Evolutionary conservation across 1,140 invertebrate species (phyloP), one percentile per base, ranked within the genome.

Genomic region (Megalonaias nervosa): DNA sequence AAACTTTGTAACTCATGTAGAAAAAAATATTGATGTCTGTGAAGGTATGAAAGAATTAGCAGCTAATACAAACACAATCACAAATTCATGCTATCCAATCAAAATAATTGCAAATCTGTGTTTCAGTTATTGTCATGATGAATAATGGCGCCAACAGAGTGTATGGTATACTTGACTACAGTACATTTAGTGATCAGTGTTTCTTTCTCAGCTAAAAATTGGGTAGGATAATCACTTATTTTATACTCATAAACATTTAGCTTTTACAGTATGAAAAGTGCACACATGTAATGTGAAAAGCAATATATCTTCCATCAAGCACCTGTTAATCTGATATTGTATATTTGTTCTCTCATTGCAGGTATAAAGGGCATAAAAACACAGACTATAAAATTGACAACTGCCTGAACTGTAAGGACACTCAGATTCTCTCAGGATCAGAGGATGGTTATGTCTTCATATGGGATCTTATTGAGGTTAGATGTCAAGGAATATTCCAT

Each of bases 351-450:
- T 67, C 65, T 68, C 75, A 74, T 86, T 82, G 55, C 82, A 95
- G 94, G 83, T 97, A 96, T 87, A 91, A 88, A 66, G 97, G 97
- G 0, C 96, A 98, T 86, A 91, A 91, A 77, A 94, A 94, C 79
- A 94, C 93, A 76, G 94, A 97, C 86, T 95, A 95, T 86, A 94
- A 94, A 82, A 92, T 98, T 23, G 97, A 99, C 90, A 96, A 95
- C 89, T 94, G 94, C 82, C 93, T 98, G 5, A 94, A 95, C 89
- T 91, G 93, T 70, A 94, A 94, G 81, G 97, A 99, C 89, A 95
- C 94, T 56, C 93, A 95, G 79, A 93, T 99, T 67, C 90, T 98
- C 21, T 96, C 95, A 68, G 98, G 97, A 0, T 98, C 97, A 1
- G 94, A 94, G 59, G 95, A 96, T 86, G 97, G 97, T 0, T 92